Evolutionary conservation across 1,140 invertebrate genomes (phyloP).

Genomic region (Bombus cullumanus): DNA sequence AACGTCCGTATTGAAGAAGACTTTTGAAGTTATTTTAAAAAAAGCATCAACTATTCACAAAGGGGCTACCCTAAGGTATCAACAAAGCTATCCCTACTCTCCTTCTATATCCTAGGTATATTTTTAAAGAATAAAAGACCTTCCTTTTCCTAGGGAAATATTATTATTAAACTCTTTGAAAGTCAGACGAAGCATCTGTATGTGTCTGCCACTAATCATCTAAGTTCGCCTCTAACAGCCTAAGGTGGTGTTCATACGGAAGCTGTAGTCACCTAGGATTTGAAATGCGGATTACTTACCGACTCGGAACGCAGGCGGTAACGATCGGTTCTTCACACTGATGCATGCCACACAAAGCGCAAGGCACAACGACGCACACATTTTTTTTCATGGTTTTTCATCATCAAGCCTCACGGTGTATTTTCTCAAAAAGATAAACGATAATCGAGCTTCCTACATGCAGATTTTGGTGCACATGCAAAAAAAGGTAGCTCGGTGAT

Average conservation of each 20-base stretch:
- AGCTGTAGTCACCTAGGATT: constrained; percentile 55
- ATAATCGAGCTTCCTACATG: background rate
- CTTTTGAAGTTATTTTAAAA: background rate
- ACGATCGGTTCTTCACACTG: constrained; percentile 58
- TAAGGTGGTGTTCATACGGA: constrained; percentile 61
- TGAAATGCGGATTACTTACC: constrained; percentile 67
- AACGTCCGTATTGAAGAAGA: background rate
- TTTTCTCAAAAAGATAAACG: background rate
- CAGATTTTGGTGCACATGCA: constrained; percentile 7
- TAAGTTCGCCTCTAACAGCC: constrained; percentile 54
- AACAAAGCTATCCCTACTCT: too few species aligned
- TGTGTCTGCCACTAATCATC: constrained; percentile 46
- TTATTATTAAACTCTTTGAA: constrained; percentile 3
- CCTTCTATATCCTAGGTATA: too few species aligned
- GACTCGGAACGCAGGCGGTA: constrained; percentile 46
- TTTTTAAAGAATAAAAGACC: background rate
- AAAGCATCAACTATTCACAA: background rate
- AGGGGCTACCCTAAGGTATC: too few species aligned
- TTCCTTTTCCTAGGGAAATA: background rate
- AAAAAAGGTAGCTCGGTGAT: constrained; percentile 5
- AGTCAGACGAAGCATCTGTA: constrained; percentile 28
- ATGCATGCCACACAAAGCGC: constrained; percentile 60
- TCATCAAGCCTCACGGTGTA: constrained; percentile 45
- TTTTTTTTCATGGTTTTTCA: too few species aligned
- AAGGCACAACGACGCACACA: constrained; percentile 18